Evolutionary conservation across 2,113 vertebrate species (phyloP), one percentile per base, ranked within the genome.

Genomic region (Paralichthys olivaceus): DNA sequence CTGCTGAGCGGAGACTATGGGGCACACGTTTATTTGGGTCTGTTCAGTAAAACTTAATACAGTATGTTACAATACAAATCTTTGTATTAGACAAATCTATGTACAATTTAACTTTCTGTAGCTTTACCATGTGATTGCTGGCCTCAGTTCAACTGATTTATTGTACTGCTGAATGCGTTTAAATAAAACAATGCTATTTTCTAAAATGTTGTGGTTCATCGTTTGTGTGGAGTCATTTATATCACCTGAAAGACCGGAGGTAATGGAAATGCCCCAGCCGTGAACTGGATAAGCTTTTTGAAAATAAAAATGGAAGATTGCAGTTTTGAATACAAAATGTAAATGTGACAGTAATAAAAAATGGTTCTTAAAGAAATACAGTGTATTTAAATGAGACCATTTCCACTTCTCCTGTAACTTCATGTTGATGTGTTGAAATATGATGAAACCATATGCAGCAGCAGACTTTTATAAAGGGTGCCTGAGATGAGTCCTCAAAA

Each of bases 1-100:
- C 90, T 91, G 90, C 77, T 87, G 89, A 87, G 90, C 89, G 81
- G 85, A 91, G 56, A 85, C 32, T 2, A 29, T 9, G 34, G 14
- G 43, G 29, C 53, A 72, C 60, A 5, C 2, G 13, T 78, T 60
- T 19, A 11, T 71, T 28, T 56, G 51, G 17, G 28, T 79, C 7
- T 67, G 22, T 56, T 69, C 9, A 79, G 54, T 47, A 12, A 58
- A 78, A 73, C 26, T 19, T 26, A 23, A 49, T 5, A 11, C 17
- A 43, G 14, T 15, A 11, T 0, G 29, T 28, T 20, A 61, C 64
- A 49, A 12, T 15, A 75, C 25, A 57, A 62, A 32, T 15, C 43
- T 32, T 9, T 28, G 17, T 25, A 55, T 73, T 29, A 28, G 3
- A 4, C 55, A 82, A 49, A 20, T 69, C 22, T 32, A 51, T 32